These are phyloP conservation scores for Pecten maximus DNA, from an alignment of 2,888 invertebrate species.

Conservation along the genomic window DNA sequence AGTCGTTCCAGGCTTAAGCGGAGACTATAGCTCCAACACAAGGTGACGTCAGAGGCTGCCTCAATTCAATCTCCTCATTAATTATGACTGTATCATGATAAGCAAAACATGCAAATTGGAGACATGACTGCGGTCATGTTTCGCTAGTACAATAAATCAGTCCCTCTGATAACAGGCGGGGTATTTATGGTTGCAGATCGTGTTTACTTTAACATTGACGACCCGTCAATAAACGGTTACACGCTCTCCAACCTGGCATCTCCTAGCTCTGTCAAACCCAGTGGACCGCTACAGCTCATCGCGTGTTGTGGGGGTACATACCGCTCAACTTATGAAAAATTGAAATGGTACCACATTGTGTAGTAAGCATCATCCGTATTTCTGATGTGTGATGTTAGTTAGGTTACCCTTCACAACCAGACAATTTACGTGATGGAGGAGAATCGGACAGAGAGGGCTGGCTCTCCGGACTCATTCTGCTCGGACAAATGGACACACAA, in stretches of 20 bases:
- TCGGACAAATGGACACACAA: neutral
- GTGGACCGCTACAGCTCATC: neutral
- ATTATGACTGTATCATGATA: neutral
- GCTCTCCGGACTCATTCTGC: neutral
- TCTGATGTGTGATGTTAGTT: neutral
- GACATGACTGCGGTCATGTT: neutral
- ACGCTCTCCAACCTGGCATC: neutral
- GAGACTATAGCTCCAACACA: neutral
- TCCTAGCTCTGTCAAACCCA: neutral
- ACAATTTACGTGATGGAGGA: neutral
- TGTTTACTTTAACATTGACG: neutral
- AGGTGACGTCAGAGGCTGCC: neutral
- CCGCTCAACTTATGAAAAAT: neutral
- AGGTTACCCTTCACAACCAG: neutral
- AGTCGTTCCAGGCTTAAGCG: too few relatives aligned
- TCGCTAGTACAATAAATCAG: neutral
- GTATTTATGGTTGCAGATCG: neutral
- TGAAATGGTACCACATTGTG: neutral
- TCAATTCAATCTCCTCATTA: neutral
- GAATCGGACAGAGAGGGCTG: neutral
- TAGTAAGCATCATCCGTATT: neutral
- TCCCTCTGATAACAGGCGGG: neutral
- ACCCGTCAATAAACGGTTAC: conserved; percentile 20
- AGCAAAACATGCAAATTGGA: conserved; percentile 25
- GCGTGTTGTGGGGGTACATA: neutral